Percentiles rank a stretch among this genome's conserved stretches.
Evolutionary conservation across 2,888 invertebrate species (phyloP).

Genomic region (Troilus luridus): DNA sequence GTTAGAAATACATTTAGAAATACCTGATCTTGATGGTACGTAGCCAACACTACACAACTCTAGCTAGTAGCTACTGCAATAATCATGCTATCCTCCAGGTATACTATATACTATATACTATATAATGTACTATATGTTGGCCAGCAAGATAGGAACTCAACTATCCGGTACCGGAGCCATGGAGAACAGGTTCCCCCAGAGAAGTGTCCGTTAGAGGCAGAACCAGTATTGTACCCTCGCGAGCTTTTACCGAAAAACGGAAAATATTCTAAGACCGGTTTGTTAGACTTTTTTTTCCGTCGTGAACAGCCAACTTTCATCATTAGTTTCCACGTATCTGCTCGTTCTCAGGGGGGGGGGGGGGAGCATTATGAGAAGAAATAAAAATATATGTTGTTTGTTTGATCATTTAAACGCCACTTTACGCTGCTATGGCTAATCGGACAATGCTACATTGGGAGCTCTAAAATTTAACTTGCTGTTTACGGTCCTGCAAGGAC

Average conservation of each 20-base stretch:
- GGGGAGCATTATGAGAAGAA: background rate
- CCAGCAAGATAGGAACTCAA: background rate
- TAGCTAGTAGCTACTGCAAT: background rate
- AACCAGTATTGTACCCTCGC: background rate
- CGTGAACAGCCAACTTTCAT: background rate
- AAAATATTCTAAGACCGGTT: conserved; percentile 13
- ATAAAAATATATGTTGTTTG: too few species aligned
- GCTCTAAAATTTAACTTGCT: too few species aligned
- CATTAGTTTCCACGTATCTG: background rate
- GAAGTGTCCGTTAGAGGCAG: conserved; percentile 8
- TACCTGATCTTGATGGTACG: background rate
- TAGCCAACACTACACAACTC: background rate
- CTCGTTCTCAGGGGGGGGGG: background rate
- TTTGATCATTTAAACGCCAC: too few species aligned
- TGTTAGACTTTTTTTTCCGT: background rate
- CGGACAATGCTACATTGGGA: too few species aligned
- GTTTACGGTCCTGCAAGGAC: too few species aligned
- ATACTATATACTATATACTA: background rate
- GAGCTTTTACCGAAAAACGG: background rate
- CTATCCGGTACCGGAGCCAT: background rate
- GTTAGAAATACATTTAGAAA: too few species aligned
- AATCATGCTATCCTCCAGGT: background rate
- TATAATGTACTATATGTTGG: background rate
- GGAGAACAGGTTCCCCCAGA: background rate
- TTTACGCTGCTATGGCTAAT: too few species aligned